Evolutionary conservation across 2,113 vertebrate species (phyloP).

Genomic region (Corythornis madagascariensis): DNA sequence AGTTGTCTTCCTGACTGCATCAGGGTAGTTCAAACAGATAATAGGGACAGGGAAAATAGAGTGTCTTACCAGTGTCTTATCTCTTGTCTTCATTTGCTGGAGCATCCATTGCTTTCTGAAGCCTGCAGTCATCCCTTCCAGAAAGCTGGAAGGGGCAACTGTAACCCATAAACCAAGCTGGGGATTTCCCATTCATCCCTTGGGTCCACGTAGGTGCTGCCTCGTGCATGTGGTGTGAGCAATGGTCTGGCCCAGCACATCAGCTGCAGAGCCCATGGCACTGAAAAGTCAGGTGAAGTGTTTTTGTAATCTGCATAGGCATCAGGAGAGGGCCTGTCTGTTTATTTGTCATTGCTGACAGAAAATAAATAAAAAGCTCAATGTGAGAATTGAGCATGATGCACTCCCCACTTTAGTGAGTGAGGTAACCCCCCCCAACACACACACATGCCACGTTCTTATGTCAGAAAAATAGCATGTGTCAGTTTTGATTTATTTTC

Average conservation of each 20-base stretch:
- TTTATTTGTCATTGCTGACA: background rate
- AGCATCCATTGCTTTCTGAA: background rate
- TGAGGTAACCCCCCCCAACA: background rate
- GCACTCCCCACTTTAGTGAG: background rate
- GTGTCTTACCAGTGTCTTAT: background rate
- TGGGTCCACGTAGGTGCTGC: rapidly evolving
- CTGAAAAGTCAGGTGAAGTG: background rate
- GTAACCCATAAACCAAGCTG: too few relatives aligned
- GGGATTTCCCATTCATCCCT: background rate
- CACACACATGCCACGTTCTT: background rate
- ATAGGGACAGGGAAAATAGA: background rate
- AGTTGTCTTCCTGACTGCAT: background rate
- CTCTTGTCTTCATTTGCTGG: background rate
- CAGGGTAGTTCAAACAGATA: background rate
- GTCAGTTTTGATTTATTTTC: conserved; percentile 26
- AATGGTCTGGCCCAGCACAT: background rate
- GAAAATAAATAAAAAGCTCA: background rate
- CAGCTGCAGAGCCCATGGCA: rapidly evolving
- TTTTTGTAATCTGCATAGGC: background rate
- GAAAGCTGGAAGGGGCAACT: background rate
- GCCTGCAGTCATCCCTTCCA: background rate
- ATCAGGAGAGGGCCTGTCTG: background rate
- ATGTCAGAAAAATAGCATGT: background rate
- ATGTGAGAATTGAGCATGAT: background rate
- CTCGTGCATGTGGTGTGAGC: rapidly evolving